Percentiles rank a stretch among this genome's conserved stretches.
Evolutionary conservation across 2,113 vertebrate genomes (phyloP).

Genomic region (Dromiciops gliroides): DNA sequence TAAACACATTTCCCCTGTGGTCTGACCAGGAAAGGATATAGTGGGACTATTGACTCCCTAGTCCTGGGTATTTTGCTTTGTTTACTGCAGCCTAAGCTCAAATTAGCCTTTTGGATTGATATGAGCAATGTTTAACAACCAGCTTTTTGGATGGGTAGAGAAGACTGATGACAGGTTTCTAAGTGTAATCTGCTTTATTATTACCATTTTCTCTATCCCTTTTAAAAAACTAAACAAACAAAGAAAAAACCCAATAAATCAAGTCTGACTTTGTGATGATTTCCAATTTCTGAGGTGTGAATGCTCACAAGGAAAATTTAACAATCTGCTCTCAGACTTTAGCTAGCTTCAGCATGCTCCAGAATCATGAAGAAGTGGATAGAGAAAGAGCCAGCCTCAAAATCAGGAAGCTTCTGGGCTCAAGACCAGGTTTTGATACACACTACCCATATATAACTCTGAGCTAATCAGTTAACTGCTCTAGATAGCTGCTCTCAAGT

Average conservation of each 20-base stretch:
- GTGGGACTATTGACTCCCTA: not conserved
- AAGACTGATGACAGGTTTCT: not conserved
- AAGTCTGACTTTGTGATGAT: not conserved
- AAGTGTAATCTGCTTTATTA: not conserved
- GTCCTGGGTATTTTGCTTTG: conserved; percentile 2
- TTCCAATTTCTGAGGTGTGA: not conserved
- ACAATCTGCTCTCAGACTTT: not conserved
- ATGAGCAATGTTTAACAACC: not conserved
- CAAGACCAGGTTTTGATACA: not conserved
- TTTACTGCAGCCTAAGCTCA: not conserved
- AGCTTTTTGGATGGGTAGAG: not conserved
- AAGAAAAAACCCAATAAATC: not conserved
- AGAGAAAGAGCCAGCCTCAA: not conserved
- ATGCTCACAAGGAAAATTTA: not conserved
- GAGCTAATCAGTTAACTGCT: not conserved
- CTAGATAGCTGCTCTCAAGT: not conserved
- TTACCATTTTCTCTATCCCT: not conserved
- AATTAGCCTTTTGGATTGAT: not conserved
- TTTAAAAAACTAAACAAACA: not conserved
- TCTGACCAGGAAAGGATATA: not conserved
- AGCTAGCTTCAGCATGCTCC: not conserved
- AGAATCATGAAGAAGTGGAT: not conserved
- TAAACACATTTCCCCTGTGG: not conserved
- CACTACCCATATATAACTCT: not conserved
- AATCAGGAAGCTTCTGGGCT: not conserved